Conservation (phyloP, 2,113 vertebrate species). For the Oncorhynchus masou region DNA sequence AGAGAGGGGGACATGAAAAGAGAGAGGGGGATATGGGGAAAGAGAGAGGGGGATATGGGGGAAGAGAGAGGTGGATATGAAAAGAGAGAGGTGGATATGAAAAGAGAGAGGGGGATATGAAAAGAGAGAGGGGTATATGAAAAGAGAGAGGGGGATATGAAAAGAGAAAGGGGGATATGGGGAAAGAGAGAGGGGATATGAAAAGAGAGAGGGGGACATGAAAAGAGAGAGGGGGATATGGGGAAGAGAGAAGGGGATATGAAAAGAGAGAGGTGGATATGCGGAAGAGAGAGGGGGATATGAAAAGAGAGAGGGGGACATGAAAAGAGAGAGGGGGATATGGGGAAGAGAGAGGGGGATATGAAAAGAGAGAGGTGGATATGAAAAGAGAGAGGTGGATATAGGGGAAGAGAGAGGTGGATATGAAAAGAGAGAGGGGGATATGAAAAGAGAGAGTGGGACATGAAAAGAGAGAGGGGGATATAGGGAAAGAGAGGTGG, state of each 20-base stretch:
- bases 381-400: too few relatives aligned
- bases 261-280: background rate
- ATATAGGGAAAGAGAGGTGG: background rate
- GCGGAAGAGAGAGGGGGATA: background rate
- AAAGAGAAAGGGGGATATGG: too few relatives aligned
- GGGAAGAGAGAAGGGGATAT: background rate
- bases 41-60: too few relatives aligned
- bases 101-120: background rate
- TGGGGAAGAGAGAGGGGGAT: too few relatives aligned
- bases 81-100: slow-evolving; percentile 1
- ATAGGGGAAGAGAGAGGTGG: slow-evolving; percentile 1
- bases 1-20: background rate
- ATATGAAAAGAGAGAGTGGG: too few relatives aligned
- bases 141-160: background rate
- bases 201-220: background rate
- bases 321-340: too few relatives aligned
- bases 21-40: too few relatives aligned
- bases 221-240: background rate
- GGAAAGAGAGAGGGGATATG: background rate
- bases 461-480: background rate
- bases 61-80: slow-evolving; percentile 8
- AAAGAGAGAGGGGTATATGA: background rate
- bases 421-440: slow-evolving; percentile 6
- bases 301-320: too few relatives aligned
- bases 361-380: too few relatives aligned